A percentile compares a stretch with the other conserved stretches of the same genome.
These are phyloP conservation scores for Noctua comes DNA, from an alignment of 2,888 invertebrate species.

Conservation along the genomic window DNA sequence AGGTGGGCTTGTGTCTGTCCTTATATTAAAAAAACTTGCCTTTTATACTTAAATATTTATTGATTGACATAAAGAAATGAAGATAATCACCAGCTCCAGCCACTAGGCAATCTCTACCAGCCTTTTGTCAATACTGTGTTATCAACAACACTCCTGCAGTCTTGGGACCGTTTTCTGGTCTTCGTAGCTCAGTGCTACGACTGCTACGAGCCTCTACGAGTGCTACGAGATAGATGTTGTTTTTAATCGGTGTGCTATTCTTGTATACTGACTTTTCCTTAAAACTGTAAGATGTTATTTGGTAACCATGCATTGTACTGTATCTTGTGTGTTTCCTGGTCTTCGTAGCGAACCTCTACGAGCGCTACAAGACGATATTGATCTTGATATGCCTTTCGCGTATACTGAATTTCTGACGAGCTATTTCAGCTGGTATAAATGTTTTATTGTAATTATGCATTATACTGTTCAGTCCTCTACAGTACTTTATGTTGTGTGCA, in stretches of 20 bases:
- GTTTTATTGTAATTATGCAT: background rate
- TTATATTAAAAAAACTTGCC: no score
- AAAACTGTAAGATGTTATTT: background rate
- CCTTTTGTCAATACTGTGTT: background rate
- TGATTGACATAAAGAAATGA: no score
- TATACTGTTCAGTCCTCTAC: no score
- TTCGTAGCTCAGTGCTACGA: conserved; percentile 39
- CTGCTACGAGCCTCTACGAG: conserved; percentile 22
- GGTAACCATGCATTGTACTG: background rate
- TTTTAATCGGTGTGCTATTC: background rate
- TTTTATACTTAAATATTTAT: no score
- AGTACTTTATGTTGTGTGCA: background rate
- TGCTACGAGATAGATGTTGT: conserved; percentile 25
- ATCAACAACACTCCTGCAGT: background rate
- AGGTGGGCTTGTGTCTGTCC: no score
- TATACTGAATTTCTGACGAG: background rate
- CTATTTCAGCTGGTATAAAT: background rate
- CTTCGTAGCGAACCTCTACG: background rate
- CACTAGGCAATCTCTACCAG: no score
- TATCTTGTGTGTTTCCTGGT: background rate
- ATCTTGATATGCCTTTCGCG: background rate
- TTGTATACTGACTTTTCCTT: background rate
- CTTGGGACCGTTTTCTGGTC: background rate
- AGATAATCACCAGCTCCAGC: no score
- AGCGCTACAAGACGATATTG: background rate